These are phyloP conservation scores for Yponomeuta plumbellus DNA, from an alignment of 2,888 invertebrate genomes.

Conservation along the genomic window DNA sequence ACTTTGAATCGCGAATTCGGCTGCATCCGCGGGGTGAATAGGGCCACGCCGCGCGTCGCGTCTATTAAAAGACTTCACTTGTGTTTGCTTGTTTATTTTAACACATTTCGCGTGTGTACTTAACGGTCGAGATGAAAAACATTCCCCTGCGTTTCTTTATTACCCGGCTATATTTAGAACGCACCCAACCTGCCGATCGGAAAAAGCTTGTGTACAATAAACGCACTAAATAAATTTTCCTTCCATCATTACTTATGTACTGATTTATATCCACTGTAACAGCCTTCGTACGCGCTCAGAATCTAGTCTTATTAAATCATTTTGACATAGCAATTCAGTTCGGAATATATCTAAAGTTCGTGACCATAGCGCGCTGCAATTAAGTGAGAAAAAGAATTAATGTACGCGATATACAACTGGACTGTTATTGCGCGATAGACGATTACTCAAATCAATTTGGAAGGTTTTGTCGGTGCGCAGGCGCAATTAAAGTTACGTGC, in stretches of 20 bases:
- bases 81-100: constrained; percentile 72
- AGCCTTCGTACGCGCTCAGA: constrained; percentile 17
- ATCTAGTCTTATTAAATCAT: constrained; percentile 38
- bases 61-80: constrained; percentile 58
- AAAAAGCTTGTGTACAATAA: neutral
- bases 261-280: constrained; percentile 18
- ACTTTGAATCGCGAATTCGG: constrained; percentile 54
- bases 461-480: constrained; percentile 48
- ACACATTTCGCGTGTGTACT: constrained; percentile 70
- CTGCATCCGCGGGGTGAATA: constrained; percentile 38
- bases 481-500: constrained; percentile 60
- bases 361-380: constrained; percentile 44
- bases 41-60: constrained; percentile 58
- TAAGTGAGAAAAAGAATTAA: constrained; percentile 51
- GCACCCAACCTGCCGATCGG: constrained; percentile 67
- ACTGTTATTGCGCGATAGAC: constrained; percentile 52
- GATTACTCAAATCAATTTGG: constrained; percentile 66
- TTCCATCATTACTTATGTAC: neutral
- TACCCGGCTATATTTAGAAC: constrained; percentile 64
- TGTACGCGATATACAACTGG: constrained; percentile 54
- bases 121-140: constrained; percentile 74
- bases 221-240: neutral
- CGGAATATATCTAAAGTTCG: constrained; percentile 38
- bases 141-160: constrained; percentile 73
- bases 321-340: constrained; percentile 49